Evolutionary conservation across 2,113 vertebrate genomes (phyloP).

Genomic region (Chaenogobius annularis): DNA sequence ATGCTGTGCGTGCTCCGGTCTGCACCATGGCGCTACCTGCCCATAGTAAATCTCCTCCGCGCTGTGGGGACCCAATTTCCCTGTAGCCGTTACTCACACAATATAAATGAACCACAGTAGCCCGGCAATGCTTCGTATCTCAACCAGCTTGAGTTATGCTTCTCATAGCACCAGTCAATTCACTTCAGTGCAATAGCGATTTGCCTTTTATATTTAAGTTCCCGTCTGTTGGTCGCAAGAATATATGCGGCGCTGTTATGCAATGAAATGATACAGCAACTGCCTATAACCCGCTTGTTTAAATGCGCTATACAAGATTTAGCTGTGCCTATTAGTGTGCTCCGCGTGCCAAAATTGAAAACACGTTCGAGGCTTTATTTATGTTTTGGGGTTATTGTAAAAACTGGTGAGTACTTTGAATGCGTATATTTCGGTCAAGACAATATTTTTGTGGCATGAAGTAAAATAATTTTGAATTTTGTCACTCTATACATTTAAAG

Average conservation of each 20-base stretch:
- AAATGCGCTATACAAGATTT: not conserved
- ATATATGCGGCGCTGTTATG: not conserved
- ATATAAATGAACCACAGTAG: slow-evolving; percentile 26
- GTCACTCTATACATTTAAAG: too few species aligned
- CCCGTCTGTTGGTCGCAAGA: slow-evolving; percentile 15
- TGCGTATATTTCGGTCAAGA: not conserved
- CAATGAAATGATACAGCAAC: slow-evolving; percentile 4
- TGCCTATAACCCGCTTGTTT: not conserved
- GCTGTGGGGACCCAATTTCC: slow-evolving; percentile 33
- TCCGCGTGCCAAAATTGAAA: not conserved
- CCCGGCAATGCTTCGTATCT: slow-evolving; percentile 17
- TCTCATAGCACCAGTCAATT: slow-evolving; percentile 10
- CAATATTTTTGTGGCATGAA: too few species aligned
- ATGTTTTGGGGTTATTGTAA: not conserved
- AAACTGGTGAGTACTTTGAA: not conserved
- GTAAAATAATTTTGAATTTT: too few species aligned
- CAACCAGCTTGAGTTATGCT: slow-evolving; percentile 17
- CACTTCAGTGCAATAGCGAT: slow-evolving; percentile 13
- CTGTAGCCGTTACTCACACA: slow-evolving; percentile 36
- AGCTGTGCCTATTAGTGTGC: not conserved
- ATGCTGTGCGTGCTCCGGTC: not conserved
- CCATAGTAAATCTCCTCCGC: slow-evolving; percentile 34
- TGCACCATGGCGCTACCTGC: slow-evolving; percentile 16
- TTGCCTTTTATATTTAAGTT: slow-evolving; percentile 8
- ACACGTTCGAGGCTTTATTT: not conserved